Conservation (phyloP, 2,797 vertebrate genomes). For the Pseudotriccus pelzelni region DNA sequence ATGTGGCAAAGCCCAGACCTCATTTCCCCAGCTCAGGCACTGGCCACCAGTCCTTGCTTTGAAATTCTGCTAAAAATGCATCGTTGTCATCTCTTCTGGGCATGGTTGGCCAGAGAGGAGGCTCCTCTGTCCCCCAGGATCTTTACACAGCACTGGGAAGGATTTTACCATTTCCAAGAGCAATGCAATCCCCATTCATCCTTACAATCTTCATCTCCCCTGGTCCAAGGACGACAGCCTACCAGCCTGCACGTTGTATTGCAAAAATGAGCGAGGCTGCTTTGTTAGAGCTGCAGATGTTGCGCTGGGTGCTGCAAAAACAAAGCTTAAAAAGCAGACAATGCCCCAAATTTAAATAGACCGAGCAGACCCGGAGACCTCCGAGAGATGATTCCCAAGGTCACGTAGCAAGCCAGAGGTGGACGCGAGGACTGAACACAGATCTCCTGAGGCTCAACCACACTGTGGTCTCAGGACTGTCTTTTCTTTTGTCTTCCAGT, state of each 20-base stretch:
- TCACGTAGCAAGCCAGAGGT: neutral
- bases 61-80: neutral
- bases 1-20: neutral
- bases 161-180: neutral
- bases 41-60: neutral
- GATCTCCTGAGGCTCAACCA: conserved; percentile 3
- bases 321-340: neutral
- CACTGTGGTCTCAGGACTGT: neutral
- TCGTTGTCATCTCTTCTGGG: neutral
- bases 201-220: neutral
- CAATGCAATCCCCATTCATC: neutral
- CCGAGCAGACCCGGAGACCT: neutral
- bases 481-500: conserved; percentile 52
- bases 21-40: neutral
- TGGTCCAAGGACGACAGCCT: neutral
- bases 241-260: neutral
- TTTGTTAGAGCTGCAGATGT: neutral
- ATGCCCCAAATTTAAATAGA: conserved; percentile 51
- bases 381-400: conserved; percentile 17
- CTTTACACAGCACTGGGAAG: neutral
- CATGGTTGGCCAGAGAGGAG: neutral
- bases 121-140: neutral
- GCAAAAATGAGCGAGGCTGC: neutral
- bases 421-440: neutral
- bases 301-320: conserved; percentile 17